These are phyloP conservation scores for Coccyzus lansbergi DNA, from an alignment of 2,797 vertebrate species.

Conservation along the genomic window DNA sequence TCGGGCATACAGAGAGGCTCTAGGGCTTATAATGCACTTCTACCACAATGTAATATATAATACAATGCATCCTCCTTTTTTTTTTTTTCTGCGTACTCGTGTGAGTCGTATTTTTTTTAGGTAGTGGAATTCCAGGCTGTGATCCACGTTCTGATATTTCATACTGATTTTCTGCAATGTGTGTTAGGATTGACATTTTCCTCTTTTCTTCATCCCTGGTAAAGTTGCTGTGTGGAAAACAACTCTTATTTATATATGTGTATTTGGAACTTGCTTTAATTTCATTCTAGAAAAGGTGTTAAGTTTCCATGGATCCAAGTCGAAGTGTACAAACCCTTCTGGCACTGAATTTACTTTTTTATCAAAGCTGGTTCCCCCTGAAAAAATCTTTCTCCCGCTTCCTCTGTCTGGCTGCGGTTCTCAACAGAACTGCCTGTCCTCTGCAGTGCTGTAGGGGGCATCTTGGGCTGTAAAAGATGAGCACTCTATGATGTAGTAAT, in stretches of 20 bases:
- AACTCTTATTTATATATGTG: not conserved
- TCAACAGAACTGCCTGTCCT: conserved; percentile 2
- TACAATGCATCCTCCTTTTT: not conserved
- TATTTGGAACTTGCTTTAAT: not conserved
- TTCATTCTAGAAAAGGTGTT: not conserved
- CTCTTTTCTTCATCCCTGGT: not conserved
- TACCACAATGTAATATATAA: not conserved
- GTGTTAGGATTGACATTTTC: not conserved
- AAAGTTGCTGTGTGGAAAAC: not conserved
- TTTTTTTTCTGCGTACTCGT: not conserved
- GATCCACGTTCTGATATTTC: not conserved
- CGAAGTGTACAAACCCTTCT: not conserved
- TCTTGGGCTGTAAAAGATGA: conserved; percentile 52
- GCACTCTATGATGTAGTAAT: conserved; percentile 36
- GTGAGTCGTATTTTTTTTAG: not conserved
- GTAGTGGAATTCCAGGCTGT: not conserved
- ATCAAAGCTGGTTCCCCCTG: conserved; percentile 12
- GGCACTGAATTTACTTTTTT: conserved; percentile 12
- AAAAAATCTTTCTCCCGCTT: not conserved
- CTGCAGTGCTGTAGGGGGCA: conserved; percentile 64
- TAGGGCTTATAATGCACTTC: not conserved
- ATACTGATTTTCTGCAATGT: not conserved
- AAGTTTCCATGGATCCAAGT: not conserved
- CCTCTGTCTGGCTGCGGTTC: not conserved
- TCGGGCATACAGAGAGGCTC: not conserved